Base-by-base conservation (phyloP, 2,888 invertebrate genomes). In the Linnaemya tessellans region DNA sequence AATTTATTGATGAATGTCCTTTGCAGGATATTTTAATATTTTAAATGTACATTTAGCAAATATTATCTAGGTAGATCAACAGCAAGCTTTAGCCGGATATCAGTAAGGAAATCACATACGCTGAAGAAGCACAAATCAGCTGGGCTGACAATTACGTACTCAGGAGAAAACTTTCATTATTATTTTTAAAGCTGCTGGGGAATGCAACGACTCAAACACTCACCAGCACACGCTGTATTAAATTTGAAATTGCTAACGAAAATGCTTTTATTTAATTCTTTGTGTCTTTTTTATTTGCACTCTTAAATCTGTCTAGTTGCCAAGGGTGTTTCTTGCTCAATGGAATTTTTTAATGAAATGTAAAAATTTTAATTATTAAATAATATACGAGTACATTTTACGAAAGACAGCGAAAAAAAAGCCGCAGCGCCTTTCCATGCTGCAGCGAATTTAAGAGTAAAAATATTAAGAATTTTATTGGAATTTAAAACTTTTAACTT, bases 281-380 rank as follows among this genome's bases (percentile, higher is more conserved):
- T 56, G 54, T 56, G 35, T 58, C n/a, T 46, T 56, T 58, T 49
- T n/a, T n/a, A n/a, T n/a, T 38, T 58, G 20, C 62, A 62, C 70
- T 70, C 38, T 65, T 58, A 73, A 70, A 73, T 80, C 43, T 80
- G 73, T 80, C 80, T 78, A 35, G 43, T 43, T 71, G 71, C 43
- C 71, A 71, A 46, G 64, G 41, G 79, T 79, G 62, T 51, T 22
- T 75, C 22, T n/a, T n/a, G 60, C 58, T 25, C 43, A 58, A 71
- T 58, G 43, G 25, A 56, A 25, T 25, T 65, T 60, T 60, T 58
- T 46, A 60, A 73, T 62, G 15, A 62, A 73, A 73, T 49, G 35
- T 22, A 62, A 38, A 68, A 73, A 62, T n/a, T 62, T 49, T 73
- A 22, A 73, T 62, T 49, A 73, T 73, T 62, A 49, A 49, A 62